Conservation (phyloP, 2,113 vertebrate species). For the Anser brachyrhynchus region DNA sequence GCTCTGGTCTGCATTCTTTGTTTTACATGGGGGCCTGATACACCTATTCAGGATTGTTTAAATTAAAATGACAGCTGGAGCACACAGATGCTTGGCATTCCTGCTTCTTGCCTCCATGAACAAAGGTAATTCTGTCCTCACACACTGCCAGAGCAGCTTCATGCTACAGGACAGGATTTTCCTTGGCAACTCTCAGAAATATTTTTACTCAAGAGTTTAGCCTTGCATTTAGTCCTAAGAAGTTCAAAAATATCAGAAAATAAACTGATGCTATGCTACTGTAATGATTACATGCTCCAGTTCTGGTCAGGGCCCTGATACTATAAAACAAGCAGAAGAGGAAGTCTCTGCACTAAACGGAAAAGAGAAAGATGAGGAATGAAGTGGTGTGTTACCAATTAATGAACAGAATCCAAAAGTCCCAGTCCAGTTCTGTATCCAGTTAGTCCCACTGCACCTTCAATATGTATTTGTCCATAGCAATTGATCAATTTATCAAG, state of each 20-base stretch:
- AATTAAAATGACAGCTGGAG: not conserved
- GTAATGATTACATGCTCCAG: not conserved
- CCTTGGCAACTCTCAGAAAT: not conserved
- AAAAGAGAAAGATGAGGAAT: not conserved
- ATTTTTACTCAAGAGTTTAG: not conserved
- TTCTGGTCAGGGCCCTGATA: not conserved
- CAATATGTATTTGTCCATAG: not conserved
- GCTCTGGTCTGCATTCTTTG: not conserved
- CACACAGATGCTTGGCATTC: not conserved
- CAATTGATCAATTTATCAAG: not conserved
- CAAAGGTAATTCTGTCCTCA: not conserved
- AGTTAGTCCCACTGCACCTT: not conserved
- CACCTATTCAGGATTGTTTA: not conserved
- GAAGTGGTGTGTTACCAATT: not conserved
- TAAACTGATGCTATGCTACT: not conserved
- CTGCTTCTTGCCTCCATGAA: not conserved
- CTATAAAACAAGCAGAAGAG: not conserved
- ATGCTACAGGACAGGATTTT: not conserved
- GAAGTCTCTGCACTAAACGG: not conserved
- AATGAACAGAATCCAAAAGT: not conserved
- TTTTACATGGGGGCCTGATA: not conserved
- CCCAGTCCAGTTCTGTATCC: not conserved
- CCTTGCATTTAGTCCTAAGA: not conserved
- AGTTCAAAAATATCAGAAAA: not conserved
- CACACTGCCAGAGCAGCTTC: not conserved